These are phyloP conservation scores for Drosophila koepferae DNA, from an alignment of 2,888 invertebrate genomes.

Conservation along the genomic window DNA sequence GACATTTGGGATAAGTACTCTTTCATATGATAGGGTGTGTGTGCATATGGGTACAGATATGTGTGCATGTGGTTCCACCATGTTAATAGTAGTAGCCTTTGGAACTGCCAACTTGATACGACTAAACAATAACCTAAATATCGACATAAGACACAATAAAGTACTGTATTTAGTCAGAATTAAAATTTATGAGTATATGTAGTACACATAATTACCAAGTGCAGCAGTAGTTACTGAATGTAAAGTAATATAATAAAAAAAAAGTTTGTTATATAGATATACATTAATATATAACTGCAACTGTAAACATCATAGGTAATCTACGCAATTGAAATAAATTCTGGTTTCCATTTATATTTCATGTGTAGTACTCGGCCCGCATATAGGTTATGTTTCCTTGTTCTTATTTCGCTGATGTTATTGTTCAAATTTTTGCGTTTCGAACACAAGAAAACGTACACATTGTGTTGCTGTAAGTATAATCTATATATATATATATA, in stretches of 20 bases:
- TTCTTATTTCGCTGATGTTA: conserved; percentile 23
- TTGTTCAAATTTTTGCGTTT: conserved; percentile 22
- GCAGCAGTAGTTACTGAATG: conserved; percentile 18
- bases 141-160: conserved; percentile 23
- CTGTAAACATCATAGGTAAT: neutral
- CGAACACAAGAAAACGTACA: conserved; percentile 8
- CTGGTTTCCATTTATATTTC: neutral
- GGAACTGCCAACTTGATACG: conserved; percentile 36
- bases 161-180: conserved; percentile 31
- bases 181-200: conserved; percentile 19
- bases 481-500: neutral
- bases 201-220: conserved; percentile 25
- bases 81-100: conserved; percentile 8
- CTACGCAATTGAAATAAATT: neutral
- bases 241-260: neutral
- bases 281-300: neutral
- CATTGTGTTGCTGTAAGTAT: neutral
- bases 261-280: neutral
- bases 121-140: conserved; percentile 24
- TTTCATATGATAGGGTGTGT: conserved; percentile 17
- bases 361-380: conserved; percentile 7
- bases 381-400: conserved; percentile 44
- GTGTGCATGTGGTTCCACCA: conserved; percentile 26
- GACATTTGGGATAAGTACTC: neutral
- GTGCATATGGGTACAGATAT: conserved; percentile 3